A percentile compares a stretch with the other conserved stretches of the same genome.
Conservation (phyloP, 2,888 invertebrate species). For the Ypsolopha scabrella region DNA sequence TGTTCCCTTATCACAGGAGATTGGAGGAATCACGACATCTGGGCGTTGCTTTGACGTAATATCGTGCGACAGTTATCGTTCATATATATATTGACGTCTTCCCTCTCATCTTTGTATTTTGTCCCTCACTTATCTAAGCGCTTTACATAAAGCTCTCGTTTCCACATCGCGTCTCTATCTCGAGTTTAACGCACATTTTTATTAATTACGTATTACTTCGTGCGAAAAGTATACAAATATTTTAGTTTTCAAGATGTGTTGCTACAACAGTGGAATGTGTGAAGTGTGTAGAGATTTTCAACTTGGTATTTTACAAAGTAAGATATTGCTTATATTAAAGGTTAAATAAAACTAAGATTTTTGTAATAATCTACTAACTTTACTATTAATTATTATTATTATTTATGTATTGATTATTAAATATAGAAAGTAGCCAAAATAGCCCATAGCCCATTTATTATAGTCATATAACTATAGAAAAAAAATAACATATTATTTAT, state of each 20-base stretch:
- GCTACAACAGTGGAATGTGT: constrained; percentile 58
- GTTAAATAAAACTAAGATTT: too few species aligned
- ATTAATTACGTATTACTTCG: not conserved
- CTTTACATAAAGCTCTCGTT: constrained; percentile 56
- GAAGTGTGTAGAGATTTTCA: constrained; percentile 61
- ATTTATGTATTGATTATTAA: too few species aligned
- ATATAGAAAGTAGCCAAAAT: too few species aligned
- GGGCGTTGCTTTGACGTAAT: constrained; percentile 68
- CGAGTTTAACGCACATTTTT: not conserved
- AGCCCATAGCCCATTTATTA: too few species aligned
- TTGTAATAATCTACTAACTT: too few species aligned
- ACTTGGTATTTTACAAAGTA: constrained; percentile 53
- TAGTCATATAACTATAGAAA: too few species aligned
- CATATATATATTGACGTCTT: constrained; percentile 63
- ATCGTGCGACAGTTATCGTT: constrained; percentile 56
- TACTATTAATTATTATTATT: too few species aligned
- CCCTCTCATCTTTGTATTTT: constrained; percentile 50
- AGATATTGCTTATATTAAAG: constrained; percentile 19
- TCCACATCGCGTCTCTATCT: constrained; percentile 33
- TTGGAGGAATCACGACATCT: constrained; percentile 55
- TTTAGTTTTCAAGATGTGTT: constrained; percentile 43
- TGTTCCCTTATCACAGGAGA: constrained; percentile 48
- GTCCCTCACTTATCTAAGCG: constrained; percentile 63
- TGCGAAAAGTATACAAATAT: too few species aligned
- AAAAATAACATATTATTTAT: too few species aligned